These are phyloP conservation scores for Xanthia togata DNA, from an alignment of 2,888 invertebrate species.

Conservation along the genomic window DNA sequence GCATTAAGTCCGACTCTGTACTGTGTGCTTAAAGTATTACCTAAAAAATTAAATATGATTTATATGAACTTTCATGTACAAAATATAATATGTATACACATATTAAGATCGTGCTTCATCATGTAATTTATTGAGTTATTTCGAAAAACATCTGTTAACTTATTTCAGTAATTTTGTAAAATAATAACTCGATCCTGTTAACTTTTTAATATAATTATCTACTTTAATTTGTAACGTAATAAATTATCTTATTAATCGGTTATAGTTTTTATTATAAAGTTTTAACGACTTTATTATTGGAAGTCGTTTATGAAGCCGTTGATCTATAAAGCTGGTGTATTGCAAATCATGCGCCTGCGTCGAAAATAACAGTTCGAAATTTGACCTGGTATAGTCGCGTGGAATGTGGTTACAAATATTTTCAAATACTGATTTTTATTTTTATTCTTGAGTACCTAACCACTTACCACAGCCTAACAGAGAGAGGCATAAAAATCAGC, in stretches of 20 bases:
- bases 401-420: background rate
- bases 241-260: slow-evolving; percentile 37
- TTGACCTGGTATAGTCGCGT: slow-evolving; percentile 58
- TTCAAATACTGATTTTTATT: background rate
- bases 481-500: background rate
- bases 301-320: slow-evolving; percentile 50
- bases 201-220: slow-evolving; percentile 25
- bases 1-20: too few species aligned
- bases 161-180: background rate
- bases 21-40: too few species aligned
- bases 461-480: background rate
- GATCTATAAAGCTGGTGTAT: slow-evolving; percentile 50
- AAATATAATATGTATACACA: background rate
- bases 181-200: slow-evolving; percentile 19
- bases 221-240: slow-evolving; percentile 35
- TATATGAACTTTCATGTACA: too few species aligned
- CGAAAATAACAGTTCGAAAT: slow-evolving; percentile 56
- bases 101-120: background rate
- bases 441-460: background rate
- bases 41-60: too few species aligned
- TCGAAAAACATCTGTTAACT: slow-evolving; percentile 24
- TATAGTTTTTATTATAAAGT: slow-evolving; percentile 26
- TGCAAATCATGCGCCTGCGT: slow-evolving; percentile 66
- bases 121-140: slow-evolving; percentile 13
- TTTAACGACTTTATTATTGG: slow-evolving; percentile 64